Evolutionary conservation across 1,140 invertebrate genomes (phyloP).

Genomic region (Panagrolaimus sp.): DNA sequence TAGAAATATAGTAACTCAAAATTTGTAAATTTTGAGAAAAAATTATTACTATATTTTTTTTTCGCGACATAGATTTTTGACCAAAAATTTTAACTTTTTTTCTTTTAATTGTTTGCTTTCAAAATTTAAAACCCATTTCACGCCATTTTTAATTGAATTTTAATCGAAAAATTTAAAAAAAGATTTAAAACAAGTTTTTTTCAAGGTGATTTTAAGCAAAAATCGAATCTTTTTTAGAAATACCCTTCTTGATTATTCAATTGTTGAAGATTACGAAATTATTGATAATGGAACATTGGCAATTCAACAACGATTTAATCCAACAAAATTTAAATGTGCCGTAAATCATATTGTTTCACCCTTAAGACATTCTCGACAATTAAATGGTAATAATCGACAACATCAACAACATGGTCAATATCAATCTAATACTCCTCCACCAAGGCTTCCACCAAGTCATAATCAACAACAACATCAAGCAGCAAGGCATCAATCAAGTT

Average conservation of each 20-base stretch:
- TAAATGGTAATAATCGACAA: neutral
- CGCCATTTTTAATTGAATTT: too few relatives aligned
- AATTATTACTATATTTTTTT: conserved; percentile 30
- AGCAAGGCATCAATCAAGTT: conserved; percentile 8
- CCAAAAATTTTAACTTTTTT: conserved; percentile 18
- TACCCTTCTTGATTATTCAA: neutral
- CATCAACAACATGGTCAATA: neutral
- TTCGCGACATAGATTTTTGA: neutral
- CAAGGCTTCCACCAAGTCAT: neutral
- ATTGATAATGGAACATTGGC: conserved; percentile 1
- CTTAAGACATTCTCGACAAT: neutral
- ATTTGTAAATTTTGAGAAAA: conserved; percentile 34
- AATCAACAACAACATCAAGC: conserved; percentile 17
- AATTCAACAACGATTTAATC: conserved; percentile 4
- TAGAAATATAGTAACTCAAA: conserved; percentile 19
- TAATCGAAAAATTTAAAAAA: too few relatives aligned
- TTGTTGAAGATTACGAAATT: neutral
- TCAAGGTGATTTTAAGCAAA: too few relatives aligned
- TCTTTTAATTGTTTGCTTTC: conserved; percentile 25
- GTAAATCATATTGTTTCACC: neutral
- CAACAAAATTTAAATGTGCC: neutral
- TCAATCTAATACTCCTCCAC: neutral
- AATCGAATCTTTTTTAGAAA: neutral
- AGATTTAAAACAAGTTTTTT: too few relatives aligned
- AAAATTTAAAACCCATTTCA: too few relatives aligned